These are phyloP conservation scores for Danio kyathit DNA, from an alignment of 2,797 vertebrate species.

Conservation along the genomic window DNA sequence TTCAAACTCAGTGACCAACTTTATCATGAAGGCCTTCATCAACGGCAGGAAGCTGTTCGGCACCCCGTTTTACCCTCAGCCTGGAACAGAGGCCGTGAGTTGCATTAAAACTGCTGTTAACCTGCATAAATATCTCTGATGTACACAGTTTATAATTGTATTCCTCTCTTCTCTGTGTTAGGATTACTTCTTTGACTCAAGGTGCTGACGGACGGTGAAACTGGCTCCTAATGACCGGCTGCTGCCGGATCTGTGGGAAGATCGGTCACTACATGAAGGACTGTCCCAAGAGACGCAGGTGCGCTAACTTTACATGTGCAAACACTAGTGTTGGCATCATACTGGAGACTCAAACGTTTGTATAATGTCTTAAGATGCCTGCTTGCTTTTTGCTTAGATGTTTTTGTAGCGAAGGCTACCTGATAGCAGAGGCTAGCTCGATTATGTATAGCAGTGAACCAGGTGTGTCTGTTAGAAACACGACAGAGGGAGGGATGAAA, in stretches of 20 bases:
- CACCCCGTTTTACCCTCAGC: slow-evolving; percentile 90
- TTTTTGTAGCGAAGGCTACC: too few species aligned
- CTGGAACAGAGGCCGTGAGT: slow-evolving; percentile 92
- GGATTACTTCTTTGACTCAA: slow-evolving; percentile 99
- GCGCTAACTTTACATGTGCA: not conserved
- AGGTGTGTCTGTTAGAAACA: too few species aligned
- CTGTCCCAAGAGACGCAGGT: slow-evolving; percentile 98
- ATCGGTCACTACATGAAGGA: slow-evolving; percentile 99
- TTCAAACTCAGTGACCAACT: slow-evolving; percentile 91
- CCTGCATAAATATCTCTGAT: not conserved
- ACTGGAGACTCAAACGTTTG: too few species aligned
- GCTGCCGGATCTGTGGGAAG: slow-evolving; percentile 97
- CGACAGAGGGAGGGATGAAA: too few species aligned
- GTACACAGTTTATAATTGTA: too few species aligned
- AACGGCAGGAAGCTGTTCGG: slow-evolving; percentile 97
- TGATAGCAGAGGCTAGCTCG: too few species aligned
- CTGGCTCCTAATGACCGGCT: slow-evolving; percentile 96
- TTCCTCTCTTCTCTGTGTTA: slow-evolving; percentile 61
- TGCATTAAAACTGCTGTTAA: not conserved
- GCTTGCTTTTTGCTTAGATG: too few species aligned
- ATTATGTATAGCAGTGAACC: too few species aligned
- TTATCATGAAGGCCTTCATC: slow-evolving; percentile 99
- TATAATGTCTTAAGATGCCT: too few species aligned
- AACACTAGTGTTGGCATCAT: not conserved
- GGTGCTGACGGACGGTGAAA: slow-evolving; percentile 95